phyloP scores from a whole-genome alignment of 2,113 vertebrate species.

The Pithys albifrons region DNA sequence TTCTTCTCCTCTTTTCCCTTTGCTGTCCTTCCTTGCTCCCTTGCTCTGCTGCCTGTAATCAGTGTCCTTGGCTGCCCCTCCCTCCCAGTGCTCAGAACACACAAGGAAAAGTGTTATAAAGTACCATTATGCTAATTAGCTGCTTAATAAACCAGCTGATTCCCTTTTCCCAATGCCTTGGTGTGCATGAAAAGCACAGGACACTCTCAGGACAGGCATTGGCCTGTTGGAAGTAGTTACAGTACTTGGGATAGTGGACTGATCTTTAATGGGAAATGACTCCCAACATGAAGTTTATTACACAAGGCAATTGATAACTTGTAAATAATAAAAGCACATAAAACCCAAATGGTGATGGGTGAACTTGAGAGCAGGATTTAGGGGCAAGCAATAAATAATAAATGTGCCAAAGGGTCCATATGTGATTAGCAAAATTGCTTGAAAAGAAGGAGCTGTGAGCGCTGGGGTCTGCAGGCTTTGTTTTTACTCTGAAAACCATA shows the following conservation, averaged over 20 bases:
- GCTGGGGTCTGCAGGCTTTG: not conserved
- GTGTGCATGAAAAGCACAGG: not conserved
- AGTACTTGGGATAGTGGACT: not conserved
- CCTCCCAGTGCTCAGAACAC: not conserved
- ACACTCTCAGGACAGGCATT: not conserved
- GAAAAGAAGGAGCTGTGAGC: not conserved
- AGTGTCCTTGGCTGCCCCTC: not conserved
- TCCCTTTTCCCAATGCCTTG: not conserved
- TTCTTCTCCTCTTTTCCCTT: not conserved
- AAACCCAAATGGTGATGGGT: not conserved
- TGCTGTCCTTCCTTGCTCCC: not conserved
- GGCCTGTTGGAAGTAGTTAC: not conserved
- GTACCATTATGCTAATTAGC: not conserved
- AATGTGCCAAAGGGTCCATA: not conserved
- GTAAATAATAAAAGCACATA: not conserved
- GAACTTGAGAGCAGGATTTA: not conserved
- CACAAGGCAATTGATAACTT: not conserved
- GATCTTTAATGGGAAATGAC: not conserved
- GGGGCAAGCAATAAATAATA: not conserved
- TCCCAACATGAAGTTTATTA: not conserved
- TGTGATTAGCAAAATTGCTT: not conserved
- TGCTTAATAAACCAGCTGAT: not conserved
- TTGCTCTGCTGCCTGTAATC: not conserved
- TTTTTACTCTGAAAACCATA: constrained; percentile 24
- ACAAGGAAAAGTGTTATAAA: not conserved